A percentile compares a stretch with the other conserved stretches of the same genome.
Evolutionary conservation across 2,113 vertebrate genomes (phyloP).

Genomic region (Azemiops feae): DNA sequence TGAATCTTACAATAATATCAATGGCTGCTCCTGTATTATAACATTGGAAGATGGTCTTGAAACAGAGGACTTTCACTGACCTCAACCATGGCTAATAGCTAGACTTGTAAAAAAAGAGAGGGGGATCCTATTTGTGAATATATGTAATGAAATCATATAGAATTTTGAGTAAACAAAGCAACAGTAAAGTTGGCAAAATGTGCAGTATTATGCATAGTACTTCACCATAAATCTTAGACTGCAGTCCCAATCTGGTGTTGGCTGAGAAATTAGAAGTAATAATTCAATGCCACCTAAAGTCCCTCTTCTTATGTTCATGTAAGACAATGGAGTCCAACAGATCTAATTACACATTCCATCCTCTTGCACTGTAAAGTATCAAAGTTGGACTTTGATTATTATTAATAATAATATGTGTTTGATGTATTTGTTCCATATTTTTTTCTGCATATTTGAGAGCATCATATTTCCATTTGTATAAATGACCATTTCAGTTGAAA

Average conservation of each 20-base stretch:
- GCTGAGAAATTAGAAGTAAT: neutral
- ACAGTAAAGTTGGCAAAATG: neutral
- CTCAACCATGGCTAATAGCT: neutral
- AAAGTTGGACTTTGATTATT: neutral
- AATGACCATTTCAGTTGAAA: conserved; percentile 22
- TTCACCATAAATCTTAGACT: neutral
- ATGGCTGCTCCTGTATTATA: neutral
- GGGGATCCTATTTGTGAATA: neutral
- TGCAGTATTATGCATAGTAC: neutral
- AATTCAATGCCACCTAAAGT: neutral
- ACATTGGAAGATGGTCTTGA: neutral
- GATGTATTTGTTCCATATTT: neutral
- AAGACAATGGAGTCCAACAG: neutral
- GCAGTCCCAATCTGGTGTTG: neutral
- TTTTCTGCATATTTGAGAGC: no score
- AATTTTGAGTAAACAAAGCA: neutral
- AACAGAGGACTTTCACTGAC: neutral
- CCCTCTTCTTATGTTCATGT: neutral
- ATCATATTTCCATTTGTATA: neutral
- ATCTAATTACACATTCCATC: neutral
- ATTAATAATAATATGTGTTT: neutral
- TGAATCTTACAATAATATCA: neutral
- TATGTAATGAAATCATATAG: neutral
- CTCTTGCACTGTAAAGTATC: neutral
- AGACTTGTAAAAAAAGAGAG: neutral